phyloP scores from a whole-genome alignment of 2,888 invertebrate species.

The Drosophila anomalipes region DNA sequence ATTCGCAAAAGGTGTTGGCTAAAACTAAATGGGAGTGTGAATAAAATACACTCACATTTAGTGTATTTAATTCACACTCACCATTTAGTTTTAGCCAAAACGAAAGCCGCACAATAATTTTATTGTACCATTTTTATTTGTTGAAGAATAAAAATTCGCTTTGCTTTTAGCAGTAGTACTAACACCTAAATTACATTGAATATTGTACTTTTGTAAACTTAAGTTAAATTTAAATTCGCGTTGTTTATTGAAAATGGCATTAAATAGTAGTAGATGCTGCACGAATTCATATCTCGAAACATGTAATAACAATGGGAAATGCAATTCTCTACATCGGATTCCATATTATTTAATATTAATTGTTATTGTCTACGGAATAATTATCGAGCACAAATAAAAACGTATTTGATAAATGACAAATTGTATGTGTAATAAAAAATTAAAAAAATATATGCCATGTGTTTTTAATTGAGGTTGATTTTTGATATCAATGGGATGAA shows the following conservation, averaged over 20 bases:
- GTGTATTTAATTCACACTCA: no score
- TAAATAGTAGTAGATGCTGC: conserved; percentile 21
- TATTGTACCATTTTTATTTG: conserved; percentile 73
- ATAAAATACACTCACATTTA: not conserved
- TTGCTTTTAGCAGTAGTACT: conserved; percentile 59
- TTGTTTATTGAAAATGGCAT: conserved; percentile 25
- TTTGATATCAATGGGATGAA: not conserved
- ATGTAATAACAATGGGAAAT: conserved; percentile 27
- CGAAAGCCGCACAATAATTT: conserved; percentile 31
- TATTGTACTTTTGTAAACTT: conserved; percentile 64
- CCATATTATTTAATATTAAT: conserved; percentile 51
- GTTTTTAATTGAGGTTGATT: not conserved
- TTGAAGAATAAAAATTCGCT: conserved; percentile 68
- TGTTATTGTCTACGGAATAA: conserved; percentile 44
- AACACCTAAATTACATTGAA: conserved; percentile 51
- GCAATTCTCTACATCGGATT: conserved; percentile 18
- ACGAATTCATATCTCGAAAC: conserved; percentile 52
- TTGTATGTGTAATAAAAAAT: conserved; percentile 77
- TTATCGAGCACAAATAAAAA: conserved; percentile 49
- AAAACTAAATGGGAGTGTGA: not conserved
- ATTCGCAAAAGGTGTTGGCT: conserved; percentile 26
- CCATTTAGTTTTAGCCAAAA: conserved; percentile 23
- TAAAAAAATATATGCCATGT: conserved; percentile 26
- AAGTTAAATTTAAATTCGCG: conserved; percentile 66
- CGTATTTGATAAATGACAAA: conserved; percentile 59